Evolutionary conservation across 2,113 vertebrate genomes (phyloP), one percentile per base, ranked within the genome.

Genomic region (Aegypius monachus): DNA sequence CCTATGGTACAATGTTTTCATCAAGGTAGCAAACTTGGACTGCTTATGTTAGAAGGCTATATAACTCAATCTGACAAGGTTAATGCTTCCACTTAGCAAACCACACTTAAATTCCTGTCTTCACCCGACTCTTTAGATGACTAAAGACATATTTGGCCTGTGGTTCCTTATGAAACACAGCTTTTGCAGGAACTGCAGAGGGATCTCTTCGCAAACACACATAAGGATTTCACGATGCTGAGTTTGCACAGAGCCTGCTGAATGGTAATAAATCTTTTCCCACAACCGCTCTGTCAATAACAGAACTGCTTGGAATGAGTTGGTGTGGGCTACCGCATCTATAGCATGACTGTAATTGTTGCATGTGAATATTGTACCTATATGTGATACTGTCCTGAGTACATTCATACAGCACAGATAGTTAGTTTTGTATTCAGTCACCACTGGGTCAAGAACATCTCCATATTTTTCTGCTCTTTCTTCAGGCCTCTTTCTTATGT

Each of bases 21-120:
- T 93, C 78, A 67, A 93, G 70, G 85, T 90, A 91, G 61, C 38
- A 94, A 85, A 59, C 56, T 90, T 63, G 56, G 81, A 91, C 68
- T 53, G 53, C 67, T 83, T 70, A 48, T 40, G 32, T 94, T 88
- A 66, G 71, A 73, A 83, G 38, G 5, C 52, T 78, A 2, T 15
- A 63, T 93, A 86, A 83, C 43, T 86, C 80, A 66, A 50, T 90
- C 55, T 93, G 81, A 79, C 88, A 93, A 85, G 34, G 6, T 79
- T 84, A 95, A 93, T n/a, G 18, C 55, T 67, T 89, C 56, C 50
- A 74, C 55, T 91, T 66, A 90, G 65, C 50, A 91, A 94, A 71
- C 61, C 40, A 42, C 65, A 34, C 59, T 79, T 74, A 63, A 85
- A 91, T 89, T 95, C 81, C 47, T 78, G 34, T 63, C 47, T 91